Percentiles rank a stretch among this genome's conserved stretches.
Evolutionary conservation across 2,888 invertebrate genomes (phyloP).

Genomic region (Chelonus formosanus): DNA sequence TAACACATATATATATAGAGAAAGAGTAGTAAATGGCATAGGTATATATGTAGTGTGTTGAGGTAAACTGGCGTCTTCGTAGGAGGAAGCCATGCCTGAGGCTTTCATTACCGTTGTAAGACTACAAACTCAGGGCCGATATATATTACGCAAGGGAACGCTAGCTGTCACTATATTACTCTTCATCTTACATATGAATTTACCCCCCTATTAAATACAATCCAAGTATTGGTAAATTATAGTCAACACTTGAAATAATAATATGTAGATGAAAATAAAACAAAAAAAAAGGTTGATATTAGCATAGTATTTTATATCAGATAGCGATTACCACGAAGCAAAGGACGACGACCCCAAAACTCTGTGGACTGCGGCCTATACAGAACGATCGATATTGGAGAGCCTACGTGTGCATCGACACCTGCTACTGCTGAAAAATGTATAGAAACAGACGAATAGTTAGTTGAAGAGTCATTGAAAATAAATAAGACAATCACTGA

Average conservation of each 20-base stretch:
- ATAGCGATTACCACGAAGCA: constrained; percentile 2
- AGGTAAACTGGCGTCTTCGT: constrained; percentile 37
- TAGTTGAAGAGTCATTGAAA: too few relatives aligned
- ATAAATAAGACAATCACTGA: constrained; percentile 1
- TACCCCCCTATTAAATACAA: too few relatives aligned
- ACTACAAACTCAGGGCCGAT: constrained; percentile 55
- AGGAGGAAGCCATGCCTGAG: constrained; percentile 54
- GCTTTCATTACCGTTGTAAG: constrained; percentile 59
- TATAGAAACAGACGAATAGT: neutral
- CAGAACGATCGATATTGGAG: constrained; percentile 25
- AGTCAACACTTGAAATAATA: neutral
- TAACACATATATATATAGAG: constrained; percentile 32
- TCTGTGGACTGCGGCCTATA: constrained; percentile 11
- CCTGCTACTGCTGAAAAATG: neutral
- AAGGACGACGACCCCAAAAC: constrained; percentile 27
- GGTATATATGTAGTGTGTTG: constrained; percentile 5
- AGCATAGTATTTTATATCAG: neutral
- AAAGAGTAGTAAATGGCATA: neutral
- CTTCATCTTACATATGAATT: neutral
- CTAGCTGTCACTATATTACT: constrained; percentile 11
- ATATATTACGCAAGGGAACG: constrained; percentile 50
- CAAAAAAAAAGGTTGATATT: too few relatives aligned
- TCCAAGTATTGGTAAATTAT: too few relatives aligned
- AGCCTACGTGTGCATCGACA: constrained; percentile 4
- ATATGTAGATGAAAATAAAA: constrained; percentile 6